These are phyloP conservation scores for Macrosteles quadrilineatus DNA, from an alignment of 1,140 invertebrate species.

Conservation along the genomic window DNA sequence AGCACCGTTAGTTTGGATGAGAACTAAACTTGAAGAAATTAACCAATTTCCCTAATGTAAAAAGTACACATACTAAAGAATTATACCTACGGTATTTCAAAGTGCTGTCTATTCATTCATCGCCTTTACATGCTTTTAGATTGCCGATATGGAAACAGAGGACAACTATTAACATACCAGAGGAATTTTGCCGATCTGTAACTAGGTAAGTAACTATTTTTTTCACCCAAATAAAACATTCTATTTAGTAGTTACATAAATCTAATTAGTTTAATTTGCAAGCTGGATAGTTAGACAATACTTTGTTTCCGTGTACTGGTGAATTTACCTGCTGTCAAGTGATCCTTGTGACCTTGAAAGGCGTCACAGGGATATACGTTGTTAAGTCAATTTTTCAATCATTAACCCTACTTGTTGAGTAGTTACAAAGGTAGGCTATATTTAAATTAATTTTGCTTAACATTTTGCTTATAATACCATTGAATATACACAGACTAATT, in stretches of 20 bases:
- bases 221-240: neutral
- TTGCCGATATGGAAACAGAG: slow-evolving; percentile 13
- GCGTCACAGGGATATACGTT: neutral
- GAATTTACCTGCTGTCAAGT: neutral
- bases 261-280: neutral
- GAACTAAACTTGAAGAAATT: no score
- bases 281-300: neutral
- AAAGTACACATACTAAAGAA: no score
- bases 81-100: no score
- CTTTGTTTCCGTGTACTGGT: neutral
- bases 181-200: neutral
- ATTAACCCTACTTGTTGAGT: no score
- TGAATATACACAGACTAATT: neutral
- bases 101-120: no score
- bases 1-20: no score
- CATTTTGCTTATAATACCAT: neutral
- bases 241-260: neutral
- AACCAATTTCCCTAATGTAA: no score
- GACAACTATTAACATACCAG: neutral
- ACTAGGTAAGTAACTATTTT: neutral
- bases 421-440: no score
- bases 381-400: neutral
- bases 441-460: no score
- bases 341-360: neutral
- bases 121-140: no score